Evolutionary conservation across 2,797 vertebrate genomes (phyloP), one percentile per base, ranked within the genome.

Genomic region (Chaetodon trifasciatus): DNA sequence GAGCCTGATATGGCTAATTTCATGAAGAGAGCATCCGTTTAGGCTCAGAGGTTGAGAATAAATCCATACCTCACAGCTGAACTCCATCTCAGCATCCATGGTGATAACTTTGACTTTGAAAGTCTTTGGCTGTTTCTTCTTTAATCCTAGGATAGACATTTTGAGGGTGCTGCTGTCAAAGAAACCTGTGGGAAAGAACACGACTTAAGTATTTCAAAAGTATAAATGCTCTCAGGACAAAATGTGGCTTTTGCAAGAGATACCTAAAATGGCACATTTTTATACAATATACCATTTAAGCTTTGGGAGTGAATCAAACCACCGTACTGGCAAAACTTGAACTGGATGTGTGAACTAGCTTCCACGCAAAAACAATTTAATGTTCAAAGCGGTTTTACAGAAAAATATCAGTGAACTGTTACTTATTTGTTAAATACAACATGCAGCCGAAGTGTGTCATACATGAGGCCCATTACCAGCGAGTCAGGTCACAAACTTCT

Each of bases 81-180:
- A 98, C 85, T 98, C 97, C 97, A 97, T 97, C 88, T 99, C 97
- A 75, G 97, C 96, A 91, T 99, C 97, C 97, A 98, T 97, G 1
- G 97, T 98, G 82, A 96, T 89, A 67, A 99, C 94, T 94, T 97
- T 98, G 76, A 98, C 97, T 96, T 97, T 98, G 76, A 99, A 98
- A 89, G 96, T 97, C 93, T 97, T 98, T 0, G 97, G 97, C 74
- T 97, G 97, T 79, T 97, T 98, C 94, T 97, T 99, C 93, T 97
- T 98, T 82, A 98, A 92, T 60, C 96, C 97, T 15, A 97, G 89
- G 79, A 98, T 98, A 47, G 97, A 98, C 97, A 99, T 98, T 24
- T 93, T 95, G 80, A 74, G 0, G 23, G 10, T 37, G 39, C 63
- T 35, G 67, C 55, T 78, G 23, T 64, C 58, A 53, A 32, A 60